These are phyloP conservation scores for Andrena camellia DNA, from an alignment of 2,888 invertebrate species.

Conservation along the genomic window DNA sequence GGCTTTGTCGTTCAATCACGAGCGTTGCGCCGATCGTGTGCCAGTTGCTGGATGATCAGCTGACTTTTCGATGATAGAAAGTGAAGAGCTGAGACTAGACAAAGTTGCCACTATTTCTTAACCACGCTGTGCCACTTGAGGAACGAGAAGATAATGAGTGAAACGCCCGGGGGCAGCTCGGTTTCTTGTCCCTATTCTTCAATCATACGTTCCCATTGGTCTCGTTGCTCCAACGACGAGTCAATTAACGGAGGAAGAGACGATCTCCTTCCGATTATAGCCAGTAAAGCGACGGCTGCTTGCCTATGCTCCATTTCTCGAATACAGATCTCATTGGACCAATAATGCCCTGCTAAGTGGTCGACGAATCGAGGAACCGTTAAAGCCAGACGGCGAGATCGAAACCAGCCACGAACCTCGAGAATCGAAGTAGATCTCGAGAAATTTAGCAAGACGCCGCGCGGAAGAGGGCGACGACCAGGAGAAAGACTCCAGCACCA, in stretches of 20 bases:
- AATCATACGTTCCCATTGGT: not conserved
- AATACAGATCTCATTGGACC: not conserved
- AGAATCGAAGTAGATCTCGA: constrained; percentile 14
- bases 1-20: not conserved
- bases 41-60: not conserved
- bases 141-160: not conserved
- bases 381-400: not conserved
- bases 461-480: constrained; percentile 55
- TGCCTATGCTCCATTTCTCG: not conserved
- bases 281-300: not conserved
- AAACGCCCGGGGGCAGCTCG: not conserved
- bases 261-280: not conserved
- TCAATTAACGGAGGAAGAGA: not conserved
- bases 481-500: constrained; percentile 67
- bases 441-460: constrained; percentile 36
- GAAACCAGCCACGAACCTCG: not conserved
- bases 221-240: not conserved
- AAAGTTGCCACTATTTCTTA: not conserved
- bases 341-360: not conserved
- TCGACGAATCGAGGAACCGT: too few species aligned
- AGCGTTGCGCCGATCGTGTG: not conserved
- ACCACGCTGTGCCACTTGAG: not conserved
- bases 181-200: not conserved
- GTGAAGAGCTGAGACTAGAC: not conserved
- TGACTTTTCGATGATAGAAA: not conserved